Percentiles rank a stretch among this genome's conserved stretches.
Conservation (phyloP, 2,888 invertebrate species). For the Drosophila acutilabella region DNA sequence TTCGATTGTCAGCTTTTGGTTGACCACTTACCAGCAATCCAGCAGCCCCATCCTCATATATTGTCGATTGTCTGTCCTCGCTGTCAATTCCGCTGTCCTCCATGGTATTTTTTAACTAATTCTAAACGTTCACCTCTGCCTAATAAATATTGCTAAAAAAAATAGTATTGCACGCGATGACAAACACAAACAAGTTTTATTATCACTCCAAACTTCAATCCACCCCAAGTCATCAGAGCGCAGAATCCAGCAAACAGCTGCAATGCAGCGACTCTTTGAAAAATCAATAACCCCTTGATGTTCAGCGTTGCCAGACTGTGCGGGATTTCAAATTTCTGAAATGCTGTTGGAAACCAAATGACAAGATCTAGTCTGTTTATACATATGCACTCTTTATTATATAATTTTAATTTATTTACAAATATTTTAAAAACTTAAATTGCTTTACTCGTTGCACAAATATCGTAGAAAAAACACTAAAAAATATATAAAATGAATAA, state of each 20-base stretch:
- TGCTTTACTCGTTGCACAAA: slow-evolving; percentile 71
- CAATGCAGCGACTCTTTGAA: slow-evolving; percentile 33
- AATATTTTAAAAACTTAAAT: slow-evolving; percentile 76
- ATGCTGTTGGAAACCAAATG: background rate
- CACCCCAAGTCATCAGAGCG: slow-evolving; percentile 60
- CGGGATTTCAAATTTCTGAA: slow-evolving; percentile 14
- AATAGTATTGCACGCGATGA: slow-evolving; percentile 51
- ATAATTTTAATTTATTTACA: slow-evolving; percentile 75
- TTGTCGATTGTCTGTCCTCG: slow-evolving; percentile 82
- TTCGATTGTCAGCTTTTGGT: slow-evolving; percentile 6
- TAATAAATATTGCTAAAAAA: slow-evolving; percentile 19
- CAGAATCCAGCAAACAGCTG: slow-evolving; percentile 71
- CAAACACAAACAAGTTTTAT: slow-evolving; percentile 69
- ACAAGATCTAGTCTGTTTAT: slow-evolving; percentile 30
- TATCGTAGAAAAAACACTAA: slow-evolving; percentile 75
- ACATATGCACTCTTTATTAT: slow-evolving; percentile 75
- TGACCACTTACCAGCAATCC: slow-evolving; percentile 65
- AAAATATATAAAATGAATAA: slow-evolving; percentile 65
- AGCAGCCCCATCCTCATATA: slow-evolving; percentile 72
- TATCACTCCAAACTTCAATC: slow-evolving; percentile 67
- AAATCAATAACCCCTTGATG: slow-evolving; percentile 70
- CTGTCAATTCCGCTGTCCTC: slow-evolving; percentile 85
- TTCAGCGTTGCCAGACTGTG: slow-evolving; percentile 61
- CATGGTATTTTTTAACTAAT: slow-evolving; percentile 50
- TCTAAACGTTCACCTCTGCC: slow-evolving; percentile 14